A percentile compares a stretch with the other conserved stretches of the same genome.
Conservation (phyloP, 2,797 vertebrate genomes). For the Hafferia zeledoni region DNA sequence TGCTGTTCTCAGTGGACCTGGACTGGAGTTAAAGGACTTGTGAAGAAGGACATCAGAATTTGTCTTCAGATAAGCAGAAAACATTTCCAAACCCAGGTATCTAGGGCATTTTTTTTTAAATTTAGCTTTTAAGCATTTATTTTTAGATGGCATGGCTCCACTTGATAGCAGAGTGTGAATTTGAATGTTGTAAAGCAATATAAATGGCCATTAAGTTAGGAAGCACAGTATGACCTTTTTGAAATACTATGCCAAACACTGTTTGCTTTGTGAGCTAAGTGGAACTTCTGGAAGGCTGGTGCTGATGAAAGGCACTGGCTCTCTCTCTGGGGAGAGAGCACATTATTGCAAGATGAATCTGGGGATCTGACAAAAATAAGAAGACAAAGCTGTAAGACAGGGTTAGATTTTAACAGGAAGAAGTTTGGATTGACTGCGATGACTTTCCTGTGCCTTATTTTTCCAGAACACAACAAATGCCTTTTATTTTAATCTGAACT, state of each 20-base stretch:
- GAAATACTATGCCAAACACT: slow-evolving; percentile 51
- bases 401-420: slow-evolving; percentile 20
- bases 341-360: slow-evolving; percentile 47
- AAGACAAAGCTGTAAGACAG: slow-evolving; percentile 36
- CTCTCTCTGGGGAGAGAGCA: neutral
- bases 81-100: slow-evolving; percentile 24
- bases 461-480: neutral
- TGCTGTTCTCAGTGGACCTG: neutral
- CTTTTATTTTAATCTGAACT: neutral
- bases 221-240: slow-evolving; percentile 56
- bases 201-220: slow-evolving; percentile 58
- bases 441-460: neutral
- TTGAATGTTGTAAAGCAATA: slow-evolving; percentile 60
- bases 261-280: slow-evolving; percentile 61
- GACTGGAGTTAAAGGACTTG: neutral
- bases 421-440: slow-evolving; percentile 6
- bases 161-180: slow-evolving; percentile 51
- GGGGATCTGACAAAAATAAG: slow-evolving; percentile 47
- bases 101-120: slow-evolving; percentile 11
- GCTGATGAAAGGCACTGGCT: slow-evolving; percentile 47
- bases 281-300: slow-evolving; percentile 52
- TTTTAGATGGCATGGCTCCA: slow-evolving; percentile 48
- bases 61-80: slow-evolving; percentile 27
- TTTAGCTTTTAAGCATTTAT: slow-evolving; percentile 57
- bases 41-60: neutral